A percentile compares a stretch with the other conserved stretches of the same genome.
Conservation (phyloP, 1,140 invertebrate genomes). For the Cylas formicarius region DNA sequence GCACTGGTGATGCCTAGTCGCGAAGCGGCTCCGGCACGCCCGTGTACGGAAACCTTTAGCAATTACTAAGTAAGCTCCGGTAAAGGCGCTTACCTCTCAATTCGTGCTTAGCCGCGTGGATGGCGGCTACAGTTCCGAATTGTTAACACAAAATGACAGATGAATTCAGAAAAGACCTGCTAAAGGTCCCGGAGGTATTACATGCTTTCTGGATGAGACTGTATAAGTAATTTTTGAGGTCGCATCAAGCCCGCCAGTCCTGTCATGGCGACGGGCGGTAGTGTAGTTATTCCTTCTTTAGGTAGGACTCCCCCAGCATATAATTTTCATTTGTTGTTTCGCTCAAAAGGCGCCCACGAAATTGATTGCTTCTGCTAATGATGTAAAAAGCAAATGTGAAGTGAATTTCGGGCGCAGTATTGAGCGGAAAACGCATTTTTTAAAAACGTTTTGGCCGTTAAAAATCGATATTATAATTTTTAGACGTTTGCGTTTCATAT, state of each 20-base stretch:
- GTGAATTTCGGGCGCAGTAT: no score
- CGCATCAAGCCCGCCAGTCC: constrained; percentile 32
- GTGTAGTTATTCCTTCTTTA: constrained; percentile 33
- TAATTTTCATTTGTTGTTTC: constrained; percentile 12
- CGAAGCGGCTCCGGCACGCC: constrained; percentile 7
- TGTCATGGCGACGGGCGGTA: constrained; percentile 23
- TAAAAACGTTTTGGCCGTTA: constrained; percentile 34
- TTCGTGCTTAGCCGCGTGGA: constrained; percentile 22
- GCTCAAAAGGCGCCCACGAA: no score
- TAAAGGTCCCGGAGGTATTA: constrained; percentile 36
- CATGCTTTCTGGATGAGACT: constrained; percentile 43
- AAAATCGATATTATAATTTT: constrained; percentile 8
- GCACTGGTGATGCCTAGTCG: no score
- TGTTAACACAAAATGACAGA: constrained; percentile 40
- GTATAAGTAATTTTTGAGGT: constrained; percentile 44
- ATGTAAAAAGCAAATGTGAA: no score
- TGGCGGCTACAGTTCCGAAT: constrained; percentile 28
- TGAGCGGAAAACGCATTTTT: no score
- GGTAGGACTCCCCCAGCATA: constrained; percentile 36
- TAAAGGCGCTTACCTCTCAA: constrained; percentile 16
- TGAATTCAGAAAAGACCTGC: constrained; percentile 41
- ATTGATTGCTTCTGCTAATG: no score
- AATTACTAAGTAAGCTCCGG: not conserved
- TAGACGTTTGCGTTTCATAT: constrained; percentile 18
- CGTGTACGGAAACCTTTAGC: not conserved